phyloP scores from a whole-genome alignment of 2,888 invertebrate genomes.

The Argyresthia albistria region DNA sequence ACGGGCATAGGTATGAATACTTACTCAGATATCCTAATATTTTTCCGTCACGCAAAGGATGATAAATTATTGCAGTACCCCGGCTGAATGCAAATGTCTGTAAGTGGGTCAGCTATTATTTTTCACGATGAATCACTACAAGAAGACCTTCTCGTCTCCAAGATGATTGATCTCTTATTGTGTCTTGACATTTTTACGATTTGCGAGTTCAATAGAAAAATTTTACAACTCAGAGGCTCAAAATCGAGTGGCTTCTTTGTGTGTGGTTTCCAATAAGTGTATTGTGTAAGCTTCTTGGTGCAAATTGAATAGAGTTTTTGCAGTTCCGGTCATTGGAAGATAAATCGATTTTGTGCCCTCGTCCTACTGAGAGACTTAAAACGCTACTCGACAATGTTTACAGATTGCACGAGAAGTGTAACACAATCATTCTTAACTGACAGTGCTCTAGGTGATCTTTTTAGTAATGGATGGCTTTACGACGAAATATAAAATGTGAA shows the following conservation, averaged over 20 bases:
- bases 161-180: constrained; percentile 64
- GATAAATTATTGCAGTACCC: constrained; percentile 51
- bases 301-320: constrained; percentile 34
- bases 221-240: constrained; percentile 26
- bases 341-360: constrained; percentile 33
- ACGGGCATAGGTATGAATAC: not conserved
- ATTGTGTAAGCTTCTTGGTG: constrained; percentile 26
- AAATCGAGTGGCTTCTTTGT: constrained; percentile 33
- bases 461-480: constrained; percentile 5
- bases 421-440: not conserved
- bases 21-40: constrained; percentile 1
- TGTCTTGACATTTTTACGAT: constrained; percentile 55
- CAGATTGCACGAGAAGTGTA: not conserved
- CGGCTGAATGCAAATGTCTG: constrained; percentile 62
- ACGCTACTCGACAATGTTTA: not conserved
- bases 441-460: not conserved
- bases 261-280: constrained; percentile 28
- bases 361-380: not conserved
- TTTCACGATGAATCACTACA: constrained; percentile 51
- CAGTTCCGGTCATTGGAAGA: constrained; percentile 57
- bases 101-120: constrained; percentile 64
- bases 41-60: constrained; percentile 44
- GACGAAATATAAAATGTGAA: constrained; percentile 2
- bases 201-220: constrained; percentile 42
- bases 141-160: constrained; percentile 32